Evolutionary conservation across 2,113 vertebrate genomes (phyloP), one percentile per base, ranked within the genome.

Genomic region (Ceyx margarethae): DNA sequence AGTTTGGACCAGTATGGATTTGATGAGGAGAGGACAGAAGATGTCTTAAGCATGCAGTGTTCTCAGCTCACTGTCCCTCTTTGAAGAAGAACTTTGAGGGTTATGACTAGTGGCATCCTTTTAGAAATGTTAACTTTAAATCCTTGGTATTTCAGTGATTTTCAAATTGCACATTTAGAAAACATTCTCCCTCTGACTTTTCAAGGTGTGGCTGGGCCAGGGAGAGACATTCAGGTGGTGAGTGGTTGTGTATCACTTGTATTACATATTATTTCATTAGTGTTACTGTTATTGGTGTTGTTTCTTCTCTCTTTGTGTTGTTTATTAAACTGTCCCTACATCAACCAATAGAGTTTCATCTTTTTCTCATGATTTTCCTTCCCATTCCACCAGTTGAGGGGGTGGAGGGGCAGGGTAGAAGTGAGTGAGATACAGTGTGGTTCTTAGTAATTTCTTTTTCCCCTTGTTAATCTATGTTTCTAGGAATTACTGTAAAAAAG

Each of bases 1-100:
- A 40, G 11, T 19, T 19, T 17, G 57, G 60, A 54, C 25, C 1
- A 0, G 18, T n/a, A 13, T 0, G 1, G 11, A 3, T 66, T 54
- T 50, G 45, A 9, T 50, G 64, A 81, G 29, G 15, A 89, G 8
- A 16, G 31, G 45, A 67, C 75, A 61, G 14, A 20, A 25, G 19
- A 37, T 26, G 15, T 40, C 20, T 66, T 57, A 43, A 50, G 18
- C 9, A 21, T 25, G n/a, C 2, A 73, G 6, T 26, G 4, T 15
- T 35, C 35, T 88, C 13, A 17, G 8, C 4, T 57, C 0, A 2
- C 4, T 21, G 7, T 23, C 72, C 25, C 13, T 31, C 53, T 56
- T 29, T n/a, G 37, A 77, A 12, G 31, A 28, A 5, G 3, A 18
- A 33, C 33, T 33, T 33, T 33, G 33, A 6, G 33, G 33, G 33